Percentiles rank a stretch among this genome's conserved stretches.
Conservation (phyloP, 2,888 invertebrate genomes). For the Mesochorus sp. region DNA sequence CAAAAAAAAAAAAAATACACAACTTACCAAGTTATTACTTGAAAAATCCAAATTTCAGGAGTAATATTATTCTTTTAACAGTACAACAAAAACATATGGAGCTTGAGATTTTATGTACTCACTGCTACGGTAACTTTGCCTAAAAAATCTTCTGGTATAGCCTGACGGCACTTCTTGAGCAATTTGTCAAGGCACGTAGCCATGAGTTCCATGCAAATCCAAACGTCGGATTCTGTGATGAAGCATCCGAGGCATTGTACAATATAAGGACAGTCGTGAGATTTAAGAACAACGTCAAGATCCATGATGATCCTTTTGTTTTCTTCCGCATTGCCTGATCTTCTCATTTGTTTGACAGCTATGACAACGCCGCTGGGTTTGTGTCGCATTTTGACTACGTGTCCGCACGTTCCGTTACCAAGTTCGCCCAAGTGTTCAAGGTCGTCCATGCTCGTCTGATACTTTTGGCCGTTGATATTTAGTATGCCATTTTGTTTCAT, state of each 20-base stretch:
- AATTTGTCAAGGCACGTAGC: conserved; percentile 99
- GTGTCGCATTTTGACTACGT: conserved; percentile 98
- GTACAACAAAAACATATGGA: no score
- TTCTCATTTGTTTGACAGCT: conserved; percentile 99
- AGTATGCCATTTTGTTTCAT: conserved; percentile 96
- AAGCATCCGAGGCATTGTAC: conserved; percentile 99
- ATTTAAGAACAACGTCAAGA: conserved; percentile 98
- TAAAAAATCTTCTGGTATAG: conserved; percentile 97
- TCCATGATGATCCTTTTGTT: conserved; percentile 99
- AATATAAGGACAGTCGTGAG: conserved; percentile 98
- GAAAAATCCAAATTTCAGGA: not conserved
- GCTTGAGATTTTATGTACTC: conserved; percentile 83
- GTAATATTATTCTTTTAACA: not conserved
- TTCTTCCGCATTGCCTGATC: conserved; percentile 98
- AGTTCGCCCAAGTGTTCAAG: conserved; percentile 93
- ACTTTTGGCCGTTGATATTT: conserved; percentile 90
- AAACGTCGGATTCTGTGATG: conserved; percentile 98
- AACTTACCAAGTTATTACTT: no score
- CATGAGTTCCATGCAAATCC: conserved; percentile 99
- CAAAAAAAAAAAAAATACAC: not conserved
- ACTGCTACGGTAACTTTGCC: conserved; percentile 99
- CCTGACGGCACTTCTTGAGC: conserved; percentile 90
- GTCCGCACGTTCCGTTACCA: conserved; percentile 98
- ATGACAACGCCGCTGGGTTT: conserved; percentile 92
- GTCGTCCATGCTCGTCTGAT: conserved; percentile 91